These are phyloP conservation scores for Meiosimyza platycephala DNA, from an alignment of 2,888 invertebrate genomes.

Conservation along the genomic window DNA sequence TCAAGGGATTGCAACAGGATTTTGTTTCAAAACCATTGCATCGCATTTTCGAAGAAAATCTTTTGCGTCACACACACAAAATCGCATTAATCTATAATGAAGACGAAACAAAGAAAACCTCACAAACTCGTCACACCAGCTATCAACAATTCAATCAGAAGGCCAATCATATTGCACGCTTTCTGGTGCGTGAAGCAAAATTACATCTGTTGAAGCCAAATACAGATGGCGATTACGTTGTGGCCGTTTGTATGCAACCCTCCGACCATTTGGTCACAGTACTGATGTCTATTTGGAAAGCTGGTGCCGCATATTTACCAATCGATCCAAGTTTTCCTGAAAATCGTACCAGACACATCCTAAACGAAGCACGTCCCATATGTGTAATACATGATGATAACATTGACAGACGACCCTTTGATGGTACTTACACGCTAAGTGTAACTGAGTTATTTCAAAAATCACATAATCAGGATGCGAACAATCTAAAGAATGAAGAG, in stretches of 20 bases:
- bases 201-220: slow-evolving; percentile 67
- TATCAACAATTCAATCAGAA: slow-evolving; percentile 67
- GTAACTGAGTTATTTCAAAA: slow-evolving; percentile 58
- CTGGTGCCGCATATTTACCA: slow-evolving; percentile 87
- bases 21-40: slow-evolving; percentile 71
- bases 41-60: slow-evolving; percentile 71
- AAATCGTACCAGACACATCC: slow-evolving; percentile 79
- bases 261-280: slow-evolving; percentile 76
- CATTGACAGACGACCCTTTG: slow-evolving; percentile 54
- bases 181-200: slow-evolving; percentile 58
- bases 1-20: slow-evolving; percentile 72
- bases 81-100: slow-evolving; percentile 74
- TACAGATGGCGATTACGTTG: slow-evolving; percentile 77
- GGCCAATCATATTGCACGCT: slow-evolving; percentile 68
- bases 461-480: slow-evolving; percentile 52
- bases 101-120: slow-evolving; percentile 17
- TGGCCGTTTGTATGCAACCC: slow-evolving; percentile 85
- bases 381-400: slow-evolving; percentile 72
- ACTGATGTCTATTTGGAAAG: slow-evolving; percentile 81
- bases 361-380: slow-evolving; percentile 79
- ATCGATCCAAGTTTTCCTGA: slow-evolving; percentile 80
- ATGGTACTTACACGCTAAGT: slow-evolving; percentile 54
- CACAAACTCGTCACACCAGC: slow-evolving; percentile 55
- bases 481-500: slow-evolving; percentile 62
- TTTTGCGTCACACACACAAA: slow-evolving; percentile 69